Conservation (phyloP, 1,140 invertebrate species). For the Apis dorsata region DNA sequence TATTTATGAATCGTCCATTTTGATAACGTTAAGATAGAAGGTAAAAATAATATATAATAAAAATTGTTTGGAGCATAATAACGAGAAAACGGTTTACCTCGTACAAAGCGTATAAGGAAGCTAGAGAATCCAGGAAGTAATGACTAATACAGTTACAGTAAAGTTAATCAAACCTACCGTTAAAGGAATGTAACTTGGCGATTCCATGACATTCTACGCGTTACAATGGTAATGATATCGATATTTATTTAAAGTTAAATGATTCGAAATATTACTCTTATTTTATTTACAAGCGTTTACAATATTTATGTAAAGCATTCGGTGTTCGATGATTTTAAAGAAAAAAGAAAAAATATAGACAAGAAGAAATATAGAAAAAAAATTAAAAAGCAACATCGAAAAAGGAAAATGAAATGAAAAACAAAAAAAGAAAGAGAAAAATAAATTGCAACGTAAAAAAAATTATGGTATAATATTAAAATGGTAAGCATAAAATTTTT, state of each 20-base stretch:
- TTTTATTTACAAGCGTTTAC: not conserved
- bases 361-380: too few species aligned
- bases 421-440: not conserved
- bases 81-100: slow-evolving; percentile 34
- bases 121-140: slow-evolving; percentile 42
- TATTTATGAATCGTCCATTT: not conserved
- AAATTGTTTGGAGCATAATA: slow-evolving; percentile 19
- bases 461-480: not conserved
- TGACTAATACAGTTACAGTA: slow-evolving; percentile 43
- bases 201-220: slow-evolving; percentile 23
- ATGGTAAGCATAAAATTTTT: not conserved
- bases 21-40: not conserved
- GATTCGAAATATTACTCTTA: too few species aligned
- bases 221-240: not conserved
- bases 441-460: not conserved
- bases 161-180: slow-evolving; percentile 49
- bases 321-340: not conserved
- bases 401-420: not conserved
- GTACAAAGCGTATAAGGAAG: slow-evolving; percentile 38
- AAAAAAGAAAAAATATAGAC: not conserved
- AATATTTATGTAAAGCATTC: not conserved
- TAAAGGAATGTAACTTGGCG: slow-evolving; percentile 27
- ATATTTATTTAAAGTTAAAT: not conserved
- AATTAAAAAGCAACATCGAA: not conserved
- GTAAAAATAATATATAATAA: slow-evolving; percentile 9